Evolutionary conservation across 2,888 invertebrate species (phyloP), one percentile per base, ranked within the genome.

Genomic region (Galerucella pusilla): DNA sequence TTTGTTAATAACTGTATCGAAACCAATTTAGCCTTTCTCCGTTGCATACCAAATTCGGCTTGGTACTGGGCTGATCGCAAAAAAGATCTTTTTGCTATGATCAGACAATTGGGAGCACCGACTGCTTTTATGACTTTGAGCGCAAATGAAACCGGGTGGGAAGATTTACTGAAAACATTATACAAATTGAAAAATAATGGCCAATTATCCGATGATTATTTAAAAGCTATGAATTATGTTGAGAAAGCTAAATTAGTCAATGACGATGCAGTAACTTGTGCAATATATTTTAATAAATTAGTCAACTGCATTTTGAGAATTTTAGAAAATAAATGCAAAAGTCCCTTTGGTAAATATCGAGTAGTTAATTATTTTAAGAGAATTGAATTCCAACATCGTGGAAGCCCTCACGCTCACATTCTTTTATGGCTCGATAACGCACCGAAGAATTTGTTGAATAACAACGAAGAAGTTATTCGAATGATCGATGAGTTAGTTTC

Each of bases 381-480:
- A 49, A 84, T 86, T 52, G 85, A 86, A 81, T 86, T 86, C 75
- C 85, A 86, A 74, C 84, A 85, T 77, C 79, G 83, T 60, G 28
- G 28, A 28, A 28, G 28, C 28, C 28, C 85, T 28, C 86, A 83
- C 65, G 72, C 69, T 67, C 82, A 81, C 70, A 77, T 79, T 14
- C 68, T 81, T 45, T 76, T 81, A 84, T 88, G 87, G 87, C 79
- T 87, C 25, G 80, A 85, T 6, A 83, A 86, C 80, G 81, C 71
- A 60, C 85, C 85, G 49, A 12, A 71, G 77, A 67, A 76, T 68
- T 67, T 81, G 76, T 76, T 75, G 68, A 63, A 16, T 63, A 63
- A 61, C 14, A 28, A 28, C 28, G n/a, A 3, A 28, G 28, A 28
- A 28, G 28, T 28, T 28, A 28, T 28, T 28, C 28, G 28, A 28